Percentiles rank a stretch among this genome's conserved stretches.
These are phyloP conservation scores for Petroica traversi DNA, from an alignment of 2,113 vertebrate species.

Conservation along the genomic window DNA sequence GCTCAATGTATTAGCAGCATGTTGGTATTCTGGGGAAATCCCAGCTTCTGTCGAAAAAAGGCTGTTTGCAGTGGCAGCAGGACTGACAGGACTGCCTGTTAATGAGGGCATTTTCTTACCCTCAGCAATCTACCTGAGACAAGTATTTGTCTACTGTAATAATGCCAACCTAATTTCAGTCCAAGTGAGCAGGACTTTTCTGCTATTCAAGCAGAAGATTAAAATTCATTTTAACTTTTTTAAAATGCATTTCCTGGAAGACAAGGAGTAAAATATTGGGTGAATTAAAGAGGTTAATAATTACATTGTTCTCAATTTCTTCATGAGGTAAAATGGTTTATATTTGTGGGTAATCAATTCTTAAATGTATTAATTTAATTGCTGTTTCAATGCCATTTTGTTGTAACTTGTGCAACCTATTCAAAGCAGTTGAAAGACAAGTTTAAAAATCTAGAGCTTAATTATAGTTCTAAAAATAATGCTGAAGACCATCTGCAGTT, in stretches of 20 bases:
- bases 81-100: not conserved
- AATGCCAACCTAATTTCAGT: not conserved
- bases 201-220: not conserved
- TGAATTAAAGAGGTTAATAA: not conserved
- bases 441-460: not conserved
- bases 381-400: not conserved
- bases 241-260: not conserved
- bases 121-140: not conserved
- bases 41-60: not conserved
- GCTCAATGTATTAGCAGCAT: not conserved
- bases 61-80: not conserved
- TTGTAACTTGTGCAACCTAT: not conserved
- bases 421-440: not conserved
- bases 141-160: not conserved
- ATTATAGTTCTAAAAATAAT: not conserved
- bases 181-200: not conserved
- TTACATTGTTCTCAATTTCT: not conserved
- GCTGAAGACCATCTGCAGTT: not conserved
- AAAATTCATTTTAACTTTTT: not conserved
- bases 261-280: not conserved
- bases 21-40: not conserved
- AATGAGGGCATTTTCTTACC: not conserved
- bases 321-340: not conserved
- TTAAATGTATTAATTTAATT: not conserved
- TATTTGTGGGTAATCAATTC: not conserved